Conservation (phyloP, 2,113 vertebrate species). For the Hemichromis elongatus region DNA sequence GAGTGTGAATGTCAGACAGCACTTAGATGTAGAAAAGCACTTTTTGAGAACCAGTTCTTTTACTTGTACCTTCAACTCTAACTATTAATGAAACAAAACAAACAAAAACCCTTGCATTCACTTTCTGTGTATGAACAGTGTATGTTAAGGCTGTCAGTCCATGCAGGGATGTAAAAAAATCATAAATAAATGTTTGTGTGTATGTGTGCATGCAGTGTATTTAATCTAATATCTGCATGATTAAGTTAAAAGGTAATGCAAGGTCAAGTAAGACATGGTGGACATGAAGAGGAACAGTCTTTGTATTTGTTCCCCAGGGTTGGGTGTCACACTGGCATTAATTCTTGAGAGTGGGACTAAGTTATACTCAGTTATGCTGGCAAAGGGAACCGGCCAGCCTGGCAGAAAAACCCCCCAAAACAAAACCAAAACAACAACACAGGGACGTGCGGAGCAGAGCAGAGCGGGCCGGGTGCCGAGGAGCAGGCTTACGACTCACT, state of each 20-base stretch:
- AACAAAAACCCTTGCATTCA: too few species aligned
- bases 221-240: neutral
- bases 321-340: conserved; percentile 35
- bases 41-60: neutral
- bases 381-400: conserved; percentile 37
- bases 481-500: conserved; percentile 81
- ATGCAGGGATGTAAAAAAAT: neutral
- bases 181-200: neutral
- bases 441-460: conserved; percentile 27
- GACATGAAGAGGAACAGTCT: conserved; percentile 11
- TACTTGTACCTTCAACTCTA: neutral
- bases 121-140: neutral
- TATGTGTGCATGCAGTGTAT: neutral
- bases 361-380: conserved; percentile 36
- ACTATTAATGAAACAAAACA: neutral
- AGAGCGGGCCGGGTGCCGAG: conserved; percentile 52
- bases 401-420: neutral
- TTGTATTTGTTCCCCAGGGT: conserved; percentile 18
- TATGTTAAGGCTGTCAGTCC: neutral
- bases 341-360: conserved; percentile 27
- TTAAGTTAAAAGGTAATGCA: conserved; percentile 12
- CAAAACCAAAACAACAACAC: conserved; percentile 10
- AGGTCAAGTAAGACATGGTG: conserved; percentile 36
- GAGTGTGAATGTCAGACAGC: neutral
- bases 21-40: neutral